phyloP scores from a whole-genome alignment of 2,113 vertebrate species.

The Psammodynastes pulverulentus region DNA sequence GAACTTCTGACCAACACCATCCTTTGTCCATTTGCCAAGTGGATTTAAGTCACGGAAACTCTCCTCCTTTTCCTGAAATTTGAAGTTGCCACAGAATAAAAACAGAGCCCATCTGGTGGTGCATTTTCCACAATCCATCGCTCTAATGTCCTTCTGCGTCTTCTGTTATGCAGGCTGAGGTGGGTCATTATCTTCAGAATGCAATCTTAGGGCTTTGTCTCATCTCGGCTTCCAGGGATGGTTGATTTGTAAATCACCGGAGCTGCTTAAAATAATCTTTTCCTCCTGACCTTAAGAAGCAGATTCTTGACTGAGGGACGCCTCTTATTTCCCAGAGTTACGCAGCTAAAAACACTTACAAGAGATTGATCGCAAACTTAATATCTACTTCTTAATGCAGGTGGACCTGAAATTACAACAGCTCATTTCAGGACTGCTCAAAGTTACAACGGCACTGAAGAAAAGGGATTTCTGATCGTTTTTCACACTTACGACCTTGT shows the following conservation, averaged over 20 bases:
- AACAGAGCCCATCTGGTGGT: background rate
- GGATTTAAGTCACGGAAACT: background rate
- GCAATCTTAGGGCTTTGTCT: background rate
- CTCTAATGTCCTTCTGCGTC: background rate
- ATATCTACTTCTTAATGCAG: background rate
- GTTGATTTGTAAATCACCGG: background rate
- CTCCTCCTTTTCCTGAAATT: background rate
- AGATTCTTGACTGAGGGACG: background rate
- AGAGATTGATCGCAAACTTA: background rate
- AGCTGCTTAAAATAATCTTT: background rate
- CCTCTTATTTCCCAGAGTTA: background rate
- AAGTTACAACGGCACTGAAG: background rate
- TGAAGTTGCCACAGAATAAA: background rate
- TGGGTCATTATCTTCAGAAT: background rate
- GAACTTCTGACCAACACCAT: background rate
- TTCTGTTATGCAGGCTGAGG: background rate
- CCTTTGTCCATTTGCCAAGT: background rate
- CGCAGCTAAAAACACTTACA: background rate
- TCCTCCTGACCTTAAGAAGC: background rate
- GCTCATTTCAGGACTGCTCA: background rate
- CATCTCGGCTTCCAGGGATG: background rate
- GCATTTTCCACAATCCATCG: background rate
- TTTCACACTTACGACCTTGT: background rate
- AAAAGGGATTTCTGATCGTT: background rate
- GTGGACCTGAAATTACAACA: background rate